Evolutionary conservation across 2,797 vertebrate species (phyloP), one percentile per base, ranked within the genome.

Genomic region (Neopelma chrysocephalum): DNA sequence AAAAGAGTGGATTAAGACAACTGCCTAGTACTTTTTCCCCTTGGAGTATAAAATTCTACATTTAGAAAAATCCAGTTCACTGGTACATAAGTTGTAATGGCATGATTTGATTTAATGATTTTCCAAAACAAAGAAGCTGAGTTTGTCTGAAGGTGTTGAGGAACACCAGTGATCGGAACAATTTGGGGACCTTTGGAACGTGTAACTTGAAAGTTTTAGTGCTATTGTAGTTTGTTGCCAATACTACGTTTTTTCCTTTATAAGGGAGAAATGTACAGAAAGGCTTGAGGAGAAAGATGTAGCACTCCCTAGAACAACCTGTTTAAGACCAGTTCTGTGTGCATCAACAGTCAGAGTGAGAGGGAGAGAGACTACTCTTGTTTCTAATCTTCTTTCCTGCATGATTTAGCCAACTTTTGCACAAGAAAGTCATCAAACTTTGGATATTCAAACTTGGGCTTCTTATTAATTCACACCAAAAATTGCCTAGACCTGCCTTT

Each of bases 111-210:
- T 64, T 56, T 82, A 0, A 26, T 48, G 22, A 20, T 32, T 84
- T 95, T 68, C 36, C n/a, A 66, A 21, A 76, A 51, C 54, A 32
- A 65, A 25, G 21, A 58, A 36, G 11, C 27, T 0, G 5, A 73
- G 13, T 51, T 93, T 93, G 19, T 56, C n/a, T 40, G 50, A 79
- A 82, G n/a, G 9, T n/a, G 38, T 53, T 68, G 56, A 48, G 43
- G 32, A 86, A 38, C 34, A 66, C 12, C 5, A 25, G n/a, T 36
- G 22, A 36, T 16, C 0, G 0, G n/a, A 56, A 27, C 5, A 72
- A 43, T 50, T 1, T 79, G 16, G 42, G 79, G 36, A 53, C 13
- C 5, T 79, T 62, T 79, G 57, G 26, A 76, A 82, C 7, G 14
- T 31, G 18, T 15, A 40, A 51, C 20, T 26, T 53, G 18, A 15